A percentile compares a stretch with the other conserved stretches of the same genome.
These are phyloP conservation scores for Abscondita cerata DNA, from an alignment of 2,888 invertebrate species.

Conservation along the genomic window DNA sequence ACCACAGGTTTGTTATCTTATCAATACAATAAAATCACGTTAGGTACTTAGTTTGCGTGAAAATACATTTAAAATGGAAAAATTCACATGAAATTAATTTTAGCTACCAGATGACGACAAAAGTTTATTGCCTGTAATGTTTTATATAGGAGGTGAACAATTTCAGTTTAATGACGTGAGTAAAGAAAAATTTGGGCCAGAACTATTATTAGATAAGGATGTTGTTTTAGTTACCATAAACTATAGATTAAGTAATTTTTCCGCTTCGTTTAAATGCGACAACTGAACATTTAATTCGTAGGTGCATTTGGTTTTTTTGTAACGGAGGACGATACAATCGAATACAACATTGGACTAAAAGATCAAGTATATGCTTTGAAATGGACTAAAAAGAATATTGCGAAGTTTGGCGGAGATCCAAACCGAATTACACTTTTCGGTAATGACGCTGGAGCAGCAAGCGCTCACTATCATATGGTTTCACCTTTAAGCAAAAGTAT, in stretches of 20 bases:
- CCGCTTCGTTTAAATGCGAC: too few relatives aligned
- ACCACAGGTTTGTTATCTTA: conserved; percentile 58
- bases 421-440: conserved; percentile 54
- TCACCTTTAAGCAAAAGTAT: conserved; percentile 53
- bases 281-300: conserved; percentile 29
- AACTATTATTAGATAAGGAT: conserved; percentile 73
- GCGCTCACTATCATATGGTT: conserved; percentile 55
- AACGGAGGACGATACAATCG: conserved; percentile 45
- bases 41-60: too few relatives aligned
- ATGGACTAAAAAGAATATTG: conserved; percentile 50
- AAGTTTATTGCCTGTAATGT: conserved; percentile 69
- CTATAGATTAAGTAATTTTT: conserved; percentile 39
- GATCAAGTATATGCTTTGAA: conserved; percentile 50
- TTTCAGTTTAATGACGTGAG: conserved; percentile 71
- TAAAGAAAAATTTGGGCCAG: conserved; percentile 73
- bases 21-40: background rate
- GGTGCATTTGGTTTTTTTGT: conserved; percentile 51
- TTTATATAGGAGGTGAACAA: conserved; percentile 79
- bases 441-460: conserved; percentile 56
- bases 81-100: background rate
- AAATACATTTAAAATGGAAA: too few relatives aligned
- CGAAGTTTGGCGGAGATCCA: conserved; percentile 47
- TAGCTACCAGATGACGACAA: conserved; percentile 70
- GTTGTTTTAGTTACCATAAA: conserved; percentile 63
- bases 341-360: conserved; percentile 48